Evolutionary conservation across 64 coral and sea anemone genomes (phyloP).

Genomic region (Porites lutea): DNA sequence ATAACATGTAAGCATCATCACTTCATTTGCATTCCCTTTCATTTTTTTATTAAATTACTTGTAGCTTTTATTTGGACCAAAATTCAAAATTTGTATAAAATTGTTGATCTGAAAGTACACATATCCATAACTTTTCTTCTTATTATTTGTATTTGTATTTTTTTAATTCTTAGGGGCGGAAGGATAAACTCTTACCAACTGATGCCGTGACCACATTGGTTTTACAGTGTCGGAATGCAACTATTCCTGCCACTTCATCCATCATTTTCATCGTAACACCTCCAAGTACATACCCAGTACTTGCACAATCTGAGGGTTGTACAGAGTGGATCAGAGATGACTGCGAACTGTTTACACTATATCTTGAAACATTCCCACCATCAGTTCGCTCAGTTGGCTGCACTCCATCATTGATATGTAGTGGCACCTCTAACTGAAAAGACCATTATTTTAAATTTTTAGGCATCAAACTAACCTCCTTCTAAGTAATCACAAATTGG

Average conservation of each 20-base stretch:
- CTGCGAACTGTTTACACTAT: conserved; percentile 72
- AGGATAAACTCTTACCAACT: conserved; percentile 56
- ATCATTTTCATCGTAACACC: conserved; percentile 98
- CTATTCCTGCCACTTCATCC: conserved; percentile 94
- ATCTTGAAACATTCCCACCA: conserved; percentile 32
- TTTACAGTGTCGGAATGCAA: conserved; percentile 90
- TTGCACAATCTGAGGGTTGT: conserved; percentile 94
- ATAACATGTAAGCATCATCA: too few species aligned
- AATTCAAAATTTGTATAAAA: too few species aligned
- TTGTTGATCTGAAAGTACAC: too few species aligned
- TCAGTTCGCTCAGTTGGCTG: neutral
- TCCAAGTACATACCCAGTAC: conserved; percentile 71
- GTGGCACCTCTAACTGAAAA: neutral
- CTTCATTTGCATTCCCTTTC: neutral
- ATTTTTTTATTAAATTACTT: neutral
- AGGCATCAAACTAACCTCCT: too few species aligned
- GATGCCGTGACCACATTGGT: conserved; percentile 95
- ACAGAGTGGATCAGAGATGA: conserved; percentile 87
- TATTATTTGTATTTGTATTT: too few species aligned
- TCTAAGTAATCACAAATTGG: too few species aligned
- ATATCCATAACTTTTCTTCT: too few species aligned
- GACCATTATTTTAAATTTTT: neutral
- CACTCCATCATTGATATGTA: conserved; percentile 30
- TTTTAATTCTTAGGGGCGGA: too few species aligned
- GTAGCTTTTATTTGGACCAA: too few species aligned